Evolutionary conservation across 2,113 vertebrate genomes (phyloP), one percentile per base, ranked within the genome.

Genomic region (Polypterus senegalus): DNA sequence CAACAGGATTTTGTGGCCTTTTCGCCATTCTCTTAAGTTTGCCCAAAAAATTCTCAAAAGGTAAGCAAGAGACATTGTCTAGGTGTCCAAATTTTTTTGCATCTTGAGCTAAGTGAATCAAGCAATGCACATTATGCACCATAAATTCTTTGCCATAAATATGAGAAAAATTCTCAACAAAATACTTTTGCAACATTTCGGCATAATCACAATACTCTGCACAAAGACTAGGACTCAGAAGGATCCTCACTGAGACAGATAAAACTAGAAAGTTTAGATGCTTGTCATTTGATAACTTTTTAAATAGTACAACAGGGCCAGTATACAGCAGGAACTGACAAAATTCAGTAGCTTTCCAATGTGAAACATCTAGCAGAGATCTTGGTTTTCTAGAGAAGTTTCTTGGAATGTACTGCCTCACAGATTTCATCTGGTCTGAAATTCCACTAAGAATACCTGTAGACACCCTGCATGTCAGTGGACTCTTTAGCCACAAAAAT

Each of bases 21-120:
- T 27, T 3, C 55, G 4, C 55, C 55, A 57, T 57, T 57, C 4
- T 57, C 52, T 67, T 55, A 60, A 64, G 61, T 67, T 9, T 54
- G 53, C 63, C 62, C 57, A 54, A 53, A 56, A 56, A 59, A 46
- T 49, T 63, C n/a, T 65, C 61, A 58, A 69, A 66, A 5, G 64
- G 65, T 49, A 63, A 69, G 44, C 58, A 66, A 45, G 65, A 69
- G 57, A 66, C 54, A 46, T 45, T 57, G 59, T 69, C 67, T 57
- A 65, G 49, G 45, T 59, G 58, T 6, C 67, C 63, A 51, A 54
- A 65, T 11, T 59, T 65, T 6, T 48, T 6, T 59, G 64, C 61
- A 66, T 66, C 64, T 59, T 68, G 62, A n/a, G 67, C 47, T 57
- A 66, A 48, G 58, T 65, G 66, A 60, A 65, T 49, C 53, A 68